Conservation (phyloP, 2,888 invertebrate genomes). For the Eupithecia insigniata region DNA sequence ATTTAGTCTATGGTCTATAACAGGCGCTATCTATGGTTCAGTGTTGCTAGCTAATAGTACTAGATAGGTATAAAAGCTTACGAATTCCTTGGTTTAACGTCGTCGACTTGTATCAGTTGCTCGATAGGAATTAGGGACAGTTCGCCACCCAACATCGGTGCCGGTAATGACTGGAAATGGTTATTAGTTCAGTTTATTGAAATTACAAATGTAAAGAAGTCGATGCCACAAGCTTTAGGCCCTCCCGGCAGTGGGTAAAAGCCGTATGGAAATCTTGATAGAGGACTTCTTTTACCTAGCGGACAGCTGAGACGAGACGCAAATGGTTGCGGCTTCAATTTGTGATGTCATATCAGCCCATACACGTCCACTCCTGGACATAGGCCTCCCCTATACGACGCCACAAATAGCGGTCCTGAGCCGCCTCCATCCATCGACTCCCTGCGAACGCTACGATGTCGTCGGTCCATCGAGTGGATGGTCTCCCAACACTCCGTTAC, state of each 20-base stretch:
- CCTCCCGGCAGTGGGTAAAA: background rate
- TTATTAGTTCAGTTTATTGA: background rate
- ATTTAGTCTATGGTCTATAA: slow-evolving; percentile 43
- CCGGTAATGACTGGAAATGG: slow-evolving; percentile 80
- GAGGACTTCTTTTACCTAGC: background rate
- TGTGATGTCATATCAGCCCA: too few species aligned
- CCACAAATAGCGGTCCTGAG: too few species aligned
- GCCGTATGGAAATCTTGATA: background rate
- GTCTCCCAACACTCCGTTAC: too few species aligned
- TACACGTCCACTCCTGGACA: too few species aligned
- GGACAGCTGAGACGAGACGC: background rate
- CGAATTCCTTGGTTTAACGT: slow-evolving; percentile 75
- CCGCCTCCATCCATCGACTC: too few species aligned
- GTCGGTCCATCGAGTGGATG: too few species aligned
- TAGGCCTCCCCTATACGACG: too few species aligned
- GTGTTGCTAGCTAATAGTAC: slow-evolving; percentile 43
- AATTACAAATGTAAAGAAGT: background rate
- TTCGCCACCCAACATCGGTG: slow-evolving; percentile 91
- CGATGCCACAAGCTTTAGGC: background rate
- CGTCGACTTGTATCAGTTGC: slow-evolving; percentile 90
- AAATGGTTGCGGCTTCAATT: background rate
- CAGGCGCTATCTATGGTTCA: slow-evolving; percentile 45
- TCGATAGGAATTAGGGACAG: slow-evolving; percentile 93
- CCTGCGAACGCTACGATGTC: too few species aligned
- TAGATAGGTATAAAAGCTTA: slow-evolving; percentile 32